Base-by-base conservation (phyloP, 2,797 vertebrate genomes). In the Cichlasoma orientale region DNA sequence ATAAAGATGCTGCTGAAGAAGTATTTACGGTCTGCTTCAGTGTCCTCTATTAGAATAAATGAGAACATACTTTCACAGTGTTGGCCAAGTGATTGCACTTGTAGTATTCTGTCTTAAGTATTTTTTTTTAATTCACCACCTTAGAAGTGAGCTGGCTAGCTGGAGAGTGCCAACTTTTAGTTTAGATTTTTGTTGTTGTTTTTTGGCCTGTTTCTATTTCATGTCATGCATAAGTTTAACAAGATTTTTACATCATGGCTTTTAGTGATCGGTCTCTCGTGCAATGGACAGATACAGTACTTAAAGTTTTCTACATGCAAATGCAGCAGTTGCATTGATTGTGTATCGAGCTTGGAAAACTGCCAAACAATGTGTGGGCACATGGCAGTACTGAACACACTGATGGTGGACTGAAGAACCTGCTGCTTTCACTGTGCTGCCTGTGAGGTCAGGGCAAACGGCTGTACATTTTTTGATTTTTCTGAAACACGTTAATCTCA, bases 71-170 rank as follows among this genome's bases (percentile, higher is more conserved):
- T 77, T 38, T 56, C 55, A 72, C 78, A 86, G 84, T 86, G 80
- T 92, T 89, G 19, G 29, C 27, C 10, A 50, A 38, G 21, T 36
- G 7, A 76, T 68, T 31, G 16, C 29, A 25, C 58, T 14, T 76
- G 50, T 72, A 82, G 79, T 88, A 77, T 91, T 89, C 18, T 81
- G 5, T 50, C 50, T 4, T 1, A 76, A 71, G 82, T 91, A 68
- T 89, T 84, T 83, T 83, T 87, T 85, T 84, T 72, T 75, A 79
- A 72, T 29, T 77, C 55, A 36, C 23, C 31, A 74, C 41, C 72
- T 69, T 33, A 66, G 8, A 74, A 41, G 9, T 16, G 27, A 70
- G 41, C 52, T 53, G 53, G 7, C 36, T 16, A 31, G 38, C 74
- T 82, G 25, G 58, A 79, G 47, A 44, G 71, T 86, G 82, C 82